Evolutionary conservation across 2,888 invertebrate species (phyloP).

Genomic region (Gymnocheta viridis): DNA sequence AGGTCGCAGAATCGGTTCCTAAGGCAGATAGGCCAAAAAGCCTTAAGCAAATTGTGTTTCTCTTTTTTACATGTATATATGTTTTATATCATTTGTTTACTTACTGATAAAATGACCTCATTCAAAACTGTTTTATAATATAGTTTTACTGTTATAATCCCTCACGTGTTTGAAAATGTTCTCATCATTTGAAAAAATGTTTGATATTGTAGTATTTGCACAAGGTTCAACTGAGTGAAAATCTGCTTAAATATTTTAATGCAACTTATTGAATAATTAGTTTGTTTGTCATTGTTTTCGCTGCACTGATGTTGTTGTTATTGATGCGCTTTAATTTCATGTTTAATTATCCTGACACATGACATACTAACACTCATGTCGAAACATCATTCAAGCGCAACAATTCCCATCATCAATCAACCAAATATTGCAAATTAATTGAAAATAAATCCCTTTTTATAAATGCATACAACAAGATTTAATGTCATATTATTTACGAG

Average conservation of each 20-base stretch:
- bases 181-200: background rate
- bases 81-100: no score
- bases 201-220: background rate
- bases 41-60: no score
- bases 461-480: conserved; percentile 1
- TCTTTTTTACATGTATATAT: no score
- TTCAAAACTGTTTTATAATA: background rate
- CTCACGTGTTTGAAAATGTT: background rate
- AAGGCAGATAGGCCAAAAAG: no score
- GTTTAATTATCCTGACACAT: conserved; percentile 49
- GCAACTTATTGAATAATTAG: conserved; percentile 24
- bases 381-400: background rate
- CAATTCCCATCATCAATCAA: background rate
- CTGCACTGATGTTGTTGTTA: background rate
- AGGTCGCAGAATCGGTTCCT: no score
- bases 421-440: conserved; percentile 31
- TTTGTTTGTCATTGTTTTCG: background rate
- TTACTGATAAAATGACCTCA: background rate
- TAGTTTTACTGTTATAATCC: background rate
- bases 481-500: background rate
- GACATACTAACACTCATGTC: background rate
- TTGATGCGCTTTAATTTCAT: conserved; percentile 15
- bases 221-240: background rate
- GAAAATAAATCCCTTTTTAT: conserved; percentile 27
- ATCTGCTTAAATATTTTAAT: conserved; percentile 22